Base-by-base conservation (phyloP, 2,113 vertebrate species). In the Gnathonemus echidnorhynchus region DNA sequence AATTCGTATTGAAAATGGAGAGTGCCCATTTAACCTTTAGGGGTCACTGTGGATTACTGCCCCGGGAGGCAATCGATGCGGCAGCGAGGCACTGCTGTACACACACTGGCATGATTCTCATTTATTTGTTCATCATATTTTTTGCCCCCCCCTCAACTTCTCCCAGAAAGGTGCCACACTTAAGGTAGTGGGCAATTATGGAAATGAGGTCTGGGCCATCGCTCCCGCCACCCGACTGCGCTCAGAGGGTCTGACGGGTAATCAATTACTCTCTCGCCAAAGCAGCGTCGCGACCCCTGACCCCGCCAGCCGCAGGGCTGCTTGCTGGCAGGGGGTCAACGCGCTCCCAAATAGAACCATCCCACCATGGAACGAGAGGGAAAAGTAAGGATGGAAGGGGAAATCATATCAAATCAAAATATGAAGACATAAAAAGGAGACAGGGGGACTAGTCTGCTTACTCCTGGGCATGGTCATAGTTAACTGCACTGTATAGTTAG, bases 201-300 rank as follows among this genome's bases (percentile, higher is more conserved):
- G 96, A 97, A 97, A 97, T 97, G 96, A 97, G 96, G 96, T 96
- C 94, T 93, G 96, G 96, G 96, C 96, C 96, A 45, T 96, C 95
- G 97, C 96, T 97, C 96, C 96, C 97, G 97, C 93, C 96, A 96
- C 97, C 97, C 97, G 95, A 97, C 95, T 91, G 96, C 95, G 95
- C 94, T 95, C 97, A 97, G 94, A 97, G 97, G 96, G 96, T 96
- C 96, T 98, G 98, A 98, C 97, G 97, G 97, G 97, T 98, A 98
- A 99, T 99, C 98, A 97, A 99, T 99, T 98, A 97, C 94, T 96
- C 97, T 97, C 94, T 95, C 95, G 94, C 96, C 96, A 97, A 94
- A 96, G 96, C 96, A 94, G 96, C 97, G 94, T 92, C 35, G 92
- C 95, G 97, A 97, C 98, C 97, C 96, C 95, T 98, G 97, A 99